Evolutionary conservation across 2,888 invertebrate genomes (phyloP).

Genomic region (Formica aserva): DNA sequence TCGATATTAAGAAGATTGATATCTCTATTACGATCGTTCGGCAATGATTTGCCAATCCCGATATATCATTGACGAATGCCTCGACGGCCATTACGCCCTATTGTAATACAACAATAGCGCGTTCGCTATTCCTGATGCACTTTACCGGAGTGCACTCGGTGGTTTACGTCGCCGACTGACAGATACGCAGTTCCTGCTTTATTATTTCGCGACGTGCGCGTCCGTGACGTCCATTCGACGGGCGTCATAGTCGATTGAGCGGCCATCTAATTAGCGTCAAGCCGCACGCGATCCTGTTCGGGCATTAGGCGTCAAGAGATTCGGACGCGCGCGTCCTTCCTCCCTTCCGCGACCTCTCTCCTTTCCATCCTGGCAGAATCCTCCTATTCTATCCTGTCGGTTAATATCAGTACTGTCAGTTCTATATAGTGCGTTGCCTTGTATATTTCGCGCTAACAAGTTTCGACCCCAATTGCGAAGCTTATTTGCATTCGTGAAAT

Average conservation of each 20-base stretch:
- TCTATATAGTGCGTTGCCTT: slow-evolving; percentile 42
- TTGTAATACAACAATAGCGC: slow-evolving; percentile 50
- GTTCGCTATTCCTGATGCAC: slow-evolving; percentile 44
- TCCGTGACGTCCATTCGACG: slow-evolving; percentile 58
- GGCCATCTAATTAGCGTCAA: slow-evolving; percentile 74
- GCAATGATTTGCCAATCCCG: slow-evolving; percentile 30
- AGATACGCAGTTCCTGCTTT: slow-evolving; percentile 38
- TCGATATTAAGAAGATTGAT: slow-evolving; percentile 25
- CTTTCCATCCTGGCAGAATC: slow-evolving; percentile 17
- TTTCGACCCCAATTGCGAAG: slow-evolving; percentile 41
- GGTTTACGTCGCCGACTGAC: slow-evolving; percentile 32
- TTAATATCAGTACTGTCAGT: slow-evolving; percentile 38
- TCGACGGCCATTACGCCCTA: slow-evolving; percentile 32
- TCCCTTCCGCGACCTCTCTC: slow-evolving; percentile 46
- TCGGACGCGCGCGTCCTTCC: slow-evolving; percentile 51
- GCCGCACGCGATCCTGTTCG: slow-evolving; percentile 61
- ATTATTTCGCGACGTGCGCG: slow-evolving; percentile 38
- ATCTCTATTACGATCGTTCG: slow-evolving; percentile 12
- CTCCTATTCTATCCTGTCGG: slow-evolving; percentile 51
- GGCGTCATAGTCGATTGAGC: slow-evolving; percentile 64
- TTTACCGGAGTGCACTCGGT: slow-evolving; percentile 41
- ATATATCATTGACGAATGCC: slow-evolving; percentile 37
- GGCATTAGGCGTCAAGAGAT: slow-evolving; percentile 64
- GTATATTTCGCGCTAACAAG: slow-evolving; percentile 44
- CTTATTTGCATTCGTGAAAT: slow-evolving; percentile 16